Percentiles rank a stretch among this genome's conserved stretches.
Evolutionary conservation across 2,797 vertebrate genomes (phyloP).

Genomic region (Mormyrops boulengeri): DNA sequence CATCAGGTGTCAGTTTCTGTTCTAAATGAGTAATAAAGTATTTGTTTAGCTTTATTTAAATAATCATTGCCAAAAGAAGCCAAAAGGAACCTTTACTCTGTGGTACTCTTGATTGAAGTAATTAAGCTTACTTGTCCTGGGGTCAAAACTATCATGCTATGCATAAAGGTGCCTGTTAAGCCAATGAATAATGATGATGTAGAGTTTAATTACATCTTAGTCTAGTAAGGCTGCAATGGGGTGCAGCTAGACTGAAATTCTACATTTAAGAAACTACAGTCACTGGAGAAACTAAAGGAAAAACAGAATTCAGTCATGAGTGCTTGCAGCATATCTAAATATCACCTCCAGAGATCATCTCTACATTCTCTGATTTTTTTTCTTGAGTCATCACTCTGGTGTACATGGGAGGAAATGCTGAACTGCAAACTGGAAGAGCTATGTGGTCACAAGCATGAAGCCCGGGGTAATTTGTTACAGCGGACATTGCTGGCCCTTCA

Average conservation of each 20-base stretch:
- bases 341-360: slow-evolving; percentile 56
- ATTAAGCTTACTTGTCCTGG: neutral
- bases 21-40: neutral
- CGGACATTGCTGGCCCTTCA: slow-evolving; percentile 31
- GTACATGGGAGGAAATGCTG: neutral
- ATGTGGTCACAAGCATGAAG: slow-evolving; percentile 21
- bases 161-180: neutral
- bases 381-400: neutral
- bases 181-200: neutral
- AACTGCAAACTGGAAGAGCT: neutral
- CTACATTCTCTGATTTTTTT: neutral
- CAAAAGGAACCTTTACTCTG: neutral
- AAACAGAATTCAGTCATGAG: neutral
- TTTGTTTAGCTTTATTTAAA: neutral
- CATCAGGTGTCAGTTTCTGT: neutral
- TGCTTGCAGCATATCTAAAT: slow-evolving; percentile 37
- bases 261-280: slow-evolving; percentile 55
- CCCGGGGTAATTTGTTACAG: slow-evolving; percentile 35
- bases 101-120: neutral
- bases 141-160: neutral
- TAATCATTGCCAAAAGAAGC: neutral
- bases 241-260: slow-evolving; percentile 36
- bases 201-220: neutral
- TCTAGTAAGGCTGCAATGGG: neutral
- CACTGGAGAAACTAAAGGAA: neutral